Evolutionary conservation across 30 jellyfish, hydroid and myxozoan species (phyloP).

Genomic region (Hydra vulgaris): DNA sequence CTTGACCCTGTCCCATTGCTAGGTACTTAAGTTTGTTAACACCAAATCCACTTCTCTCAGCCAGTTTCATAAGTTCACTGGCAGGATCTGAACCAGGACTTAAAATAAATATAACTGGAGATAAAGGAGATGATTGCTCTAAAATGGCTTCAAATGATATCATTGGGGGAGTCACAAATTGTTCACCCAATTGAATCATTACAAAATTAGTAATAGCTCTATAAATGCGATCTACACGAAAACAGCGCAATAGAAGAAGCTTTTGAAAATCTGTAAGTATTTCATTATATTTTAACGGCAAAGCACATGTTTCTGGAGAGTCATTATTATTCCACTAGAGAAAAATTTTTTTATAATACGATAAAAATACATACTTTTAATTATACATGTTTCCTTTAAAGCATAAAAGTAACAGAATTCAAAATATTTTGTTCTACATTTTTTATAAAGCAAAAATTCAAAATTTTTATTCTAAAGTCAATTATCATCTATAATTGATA

Average conservation of each 20-base stretch:
- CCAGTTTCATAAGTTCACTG: slow-evolving; percentile 81
- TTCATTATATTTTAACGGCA: slow-evolving; percentile 62
- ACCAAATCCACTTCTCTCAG: slow-evolving; percentile 92
- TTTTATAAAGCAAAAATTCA: too few species aligned
- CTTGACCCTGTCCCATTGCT: slow-evolving; percentile 99
- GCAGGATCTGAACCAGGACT: slow-evolving; percentile 99
- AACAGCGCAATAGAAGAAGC: slow-evolving; percentile 62
- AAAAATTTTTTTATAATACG: not conserved
- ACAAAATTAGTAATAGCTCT: slow-evolving; percentile 83
- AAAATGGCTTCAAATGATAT: slow-evolving; percentile 82
- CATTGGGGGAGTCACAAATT: slow-evolving; percentile 88
- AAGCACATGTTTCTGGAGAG: slow-evolving; percentile 60
- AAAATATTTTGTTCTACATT: too few species aligned
- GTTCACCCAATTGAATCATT: slow-evolving; percentile 80
- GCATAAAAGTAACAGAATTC: too few species aligned
- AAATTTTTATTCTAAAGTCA: too few species aligned
- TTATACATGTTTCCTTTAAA: too few species aligned
- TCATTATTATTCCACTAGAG: slow-evolving; percentile 73
- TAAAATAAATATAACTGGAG: slow-evolving; percentile 79
- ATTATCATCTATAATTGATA: too few species aligned
- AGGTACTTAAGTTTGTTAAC: slow-evolving; percentile 68
- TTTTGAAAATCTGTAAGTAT: slow-evolving; percentile 62
- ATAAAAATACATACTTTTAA: not conserved
- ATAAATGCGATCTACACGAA: slow-evolving; percentile 90
- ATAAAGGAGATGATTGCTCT: slow-evolving; percentile 90